Percentiles rank a stretch among this genome's conserved stretches.
phyloP scores from a whole-genome alignment of 2,888 invertebrate genomes.

The Chalcis sispes region DNA sequence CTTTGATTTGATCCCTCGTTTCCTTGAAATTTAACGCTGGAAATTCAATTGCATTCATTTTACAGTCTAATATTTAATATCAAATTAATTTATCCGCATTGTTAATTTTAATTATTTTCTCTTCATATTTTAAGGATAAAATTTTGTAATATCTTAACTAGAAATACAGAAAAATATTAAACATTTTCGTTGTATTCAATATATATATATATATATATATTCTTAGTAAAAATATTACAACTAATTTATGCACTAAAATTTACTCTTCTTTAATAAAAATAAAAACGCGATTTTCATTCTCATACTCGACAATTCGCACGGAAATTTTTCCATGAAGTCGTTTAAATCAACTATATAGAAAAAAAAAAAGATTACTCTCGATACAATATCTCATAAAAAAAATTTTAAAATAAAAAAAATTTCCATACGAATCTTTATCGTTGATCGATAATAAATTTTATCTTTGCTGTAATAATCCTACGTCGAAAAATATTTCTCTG shows the following conservation, averaged over 20 bases:
- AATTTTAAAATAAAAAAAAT: neutral
- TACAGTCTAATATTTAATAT: slow-evolving; percentile 10
- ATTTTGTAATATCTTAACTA: slow-evolving; percentile 41
- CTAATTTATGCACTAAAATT: slow-evolving; percentile 16
- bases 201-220: slow-evolving; percentile 9
- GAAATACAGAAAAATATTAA: slow-evolving; percentile 37
- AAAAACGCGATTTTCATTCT: neutral
- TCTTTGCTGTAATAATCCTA: neutral
- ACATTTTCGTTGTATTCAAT: neutral
- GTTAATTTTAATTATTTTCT: slow-evolving; percentile 16
- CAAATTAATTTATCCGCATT: neutral
- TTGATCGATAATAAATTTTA: too few species aligned
- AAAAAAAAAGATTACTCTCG: slow-evolving; percentile 3
- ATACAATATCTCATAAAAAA: neutral
- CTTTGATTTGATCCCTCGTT: slow-evolving; percentile 3
- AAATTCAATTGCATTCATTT: neutral
- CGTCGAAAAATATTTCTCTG: slow-evolving; percentile 29
- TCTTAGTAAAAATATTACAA: slow-evolving; percentile 40
- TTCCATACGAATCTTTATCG: neutral
- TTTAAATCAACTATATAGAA: neutral
- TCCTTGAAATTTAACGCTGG: neutral
- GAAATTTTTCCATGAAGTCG: neutral
- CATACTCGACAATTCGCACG: neutral
- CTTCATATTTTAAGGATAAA: slow-evolving; percentile 31
- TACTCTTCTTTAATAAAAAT: neutral